Conservation (phyloP, 23 tunicate species). For the Ciona savignyi region DNA sequence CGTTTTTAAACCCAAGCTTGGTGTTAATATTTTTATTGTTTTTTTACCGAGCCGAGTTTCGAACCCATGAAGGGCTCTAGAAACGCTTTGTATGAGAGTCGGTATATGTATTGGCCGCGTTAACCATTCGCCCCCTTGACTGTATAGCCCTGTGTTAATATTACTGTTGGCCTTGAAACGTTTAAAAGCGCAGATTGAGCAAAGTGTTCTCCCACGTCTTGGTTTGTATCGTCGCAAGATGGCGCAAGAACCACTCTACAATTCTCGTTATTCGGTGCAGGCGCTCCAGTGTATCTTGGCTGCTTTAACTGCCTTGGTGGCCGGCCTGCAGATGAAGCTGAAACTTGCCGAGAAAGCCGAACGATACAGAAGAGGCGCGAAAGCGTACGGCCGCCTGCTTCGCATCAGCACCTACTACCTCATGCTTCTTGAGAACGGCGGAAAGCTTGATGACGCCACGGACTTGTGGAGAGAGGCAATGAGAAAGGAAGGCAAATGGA, state of each 20-base stretch:
- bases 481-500: constrained; percentile 73
- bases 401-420: constrained; percentile 66
- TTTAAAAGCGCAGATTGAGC: not conserved
- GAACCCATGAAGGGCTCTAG: too few species aligned
- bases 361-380: constrained; percentile 76
- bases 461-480: constrained; percentile 83
- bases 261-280: constrained; percentile 9
- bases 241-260: not conserved
- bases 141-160: too few species aligned
- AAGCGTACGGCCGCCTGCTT: constrained; percentile 54
- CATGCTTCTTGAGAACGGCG: constrained; percentile 76
- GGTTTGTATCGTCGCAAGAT: constrained; percentile 7
- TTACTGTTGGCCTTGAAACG: too few species aligned
- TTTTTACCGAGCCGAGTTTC: too few species aligned
- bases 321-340: constrained; percentile 73
- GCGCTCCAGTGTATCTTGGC: constrained; percentile 59
- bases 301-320: constrained; percentile 44
- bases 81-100: too few species aligned
- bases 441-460: constrained; percentile 75
- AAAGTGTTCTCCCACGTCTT: constrained; percentile 8
- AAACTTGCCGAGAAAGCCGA: constrained; percentile 72
- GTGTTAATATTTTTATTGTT: too few species aligned
- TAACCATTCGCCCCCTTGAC: too few species aligned
- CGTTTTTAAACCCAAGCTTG: too few species aligned
- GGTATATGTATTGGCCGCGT: too few species aligned